phyloP scores from a whole-genome alignment of 2,113 vertebrate genomes.

The Raphicerus campestris region DNA sequence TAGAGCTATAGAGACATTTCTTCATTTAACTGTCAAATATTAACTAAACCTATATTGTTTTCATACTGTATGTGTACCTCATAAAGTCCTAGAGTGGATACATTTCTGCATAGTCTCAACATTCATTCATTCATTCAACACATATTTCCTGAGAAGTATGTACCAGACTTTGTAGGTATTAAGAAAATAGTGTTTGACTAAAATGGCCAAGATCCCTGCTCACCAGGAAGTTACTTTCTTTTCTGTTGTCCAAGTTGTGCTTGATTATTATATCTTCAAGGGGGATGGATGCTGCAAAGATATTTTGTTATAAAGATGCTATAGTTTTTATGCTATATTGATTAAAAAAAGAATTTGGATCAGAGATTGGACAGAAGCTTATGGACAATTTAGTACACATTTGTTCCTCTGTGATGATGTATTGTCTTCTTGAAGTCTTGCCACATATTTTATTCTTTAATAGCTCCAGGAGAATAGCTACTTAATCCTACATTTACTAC shows the following conservation, averaged over 20 bases:
- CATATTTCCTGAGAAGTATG: not conserved
- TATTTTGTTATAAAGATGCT: not conserved
- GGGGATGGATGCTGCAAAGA: not conserved
- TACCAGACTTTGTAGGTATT: not conserved
- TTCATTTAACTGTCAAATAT: not conserved
- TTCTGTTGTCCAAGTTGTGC: not conserved
- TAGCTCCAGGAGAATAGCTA: not conserved
- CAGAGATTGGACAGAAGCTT: not conserved
- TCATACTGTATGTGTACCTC: not conserved
- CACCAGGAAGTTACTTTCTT: not conserved
- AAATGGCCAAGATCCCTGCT: not conserved
- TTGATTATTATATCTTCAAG: not conserved
- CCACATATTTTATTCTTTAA: conserved; percentile 2
- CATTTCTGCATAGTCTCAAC: not conserved
- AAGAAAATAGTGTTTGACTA: not conserved
- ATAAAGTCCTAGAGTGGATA: not conserved
- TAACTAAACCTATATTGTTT: not conserved
- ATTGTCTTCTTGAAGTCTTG: not conserved
- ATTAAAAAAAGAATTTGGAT: not conserved
- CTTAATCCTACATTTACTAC: not conserved
- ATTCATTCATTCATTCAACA: not conserved
- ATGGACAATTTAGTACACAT: not conserved
- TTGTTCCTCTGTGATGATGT: not conserved
- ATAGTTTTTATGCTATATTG: not conserved
- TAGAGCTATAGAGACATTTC: not conserved